Evolutionary conservation across 30 jellyfish, hydroid and myxozoan species (phyloP).

Genomic region (Morbakka virulenta): DNA sequence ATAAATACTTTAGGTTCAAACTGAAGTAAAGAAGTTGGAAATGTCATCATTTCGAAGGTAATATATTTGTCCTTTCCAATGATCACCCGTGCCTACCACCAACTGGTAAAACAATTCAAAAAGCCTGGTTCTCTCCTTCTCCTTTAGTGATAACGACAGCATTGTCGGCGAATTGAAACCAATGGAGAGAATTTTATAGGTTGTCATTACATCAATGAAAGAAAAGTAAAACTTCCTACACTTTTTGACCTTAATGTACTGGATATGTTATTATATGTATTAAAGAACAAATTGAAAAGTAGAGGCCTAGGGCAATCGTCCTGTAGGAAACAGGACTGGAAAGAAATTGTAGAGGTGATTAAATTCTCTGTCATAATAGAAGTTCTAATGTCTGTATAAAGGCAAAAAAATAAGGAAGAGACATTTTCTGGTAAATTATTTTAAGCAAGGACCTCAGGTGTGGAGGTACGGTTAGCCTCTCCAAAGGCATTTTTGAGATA

Average conservation of each 20-base stretch:
- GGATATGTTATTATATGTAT: constrained; percentile 17
- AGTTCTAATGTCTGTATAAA: not conserved
- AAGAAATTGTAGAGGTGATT: constrained; percentile 7
- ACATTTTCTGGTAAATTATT: no score
- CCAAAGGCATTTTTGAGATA: no score
- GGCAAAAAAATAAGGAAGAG: constrained; percentile 17
- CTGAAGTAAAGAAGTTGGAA: no score
- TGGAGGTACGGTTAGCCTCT: no score
- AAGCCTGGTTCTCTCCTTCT: constrained; percentile 5
- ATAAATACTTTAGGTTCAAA: constrained; percentile 2
- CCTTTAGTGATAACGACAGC: constrained; percentile 12
- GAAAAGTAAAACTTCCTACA: not conserved
- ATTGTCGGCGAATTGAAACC: constrained; percentile 21
- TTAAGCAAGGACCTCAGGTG: no score
- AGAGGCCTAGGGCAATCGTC: no score
- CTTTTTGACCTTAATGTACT: no score
- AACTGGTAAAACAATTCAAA: constrained; percentile 2
- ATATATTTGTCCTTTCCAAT: no score
- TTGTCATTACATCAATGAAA: not conserved
- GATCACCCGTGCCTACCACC: no score
- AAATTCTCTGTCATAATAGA: constrained; percentile 2
- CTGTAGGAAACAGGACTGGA: no score
- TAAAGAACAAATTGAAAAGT: constrained; percentile 10
- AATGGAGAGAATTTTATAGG: constrained; percentile 5
- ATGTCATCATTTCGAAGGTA: no score